These are phyloP conservation scores for Cordylochernes scorpioides DNA, from an alignment of 2,888 invertebrate species.

Conservation along the genomic window DNA sequence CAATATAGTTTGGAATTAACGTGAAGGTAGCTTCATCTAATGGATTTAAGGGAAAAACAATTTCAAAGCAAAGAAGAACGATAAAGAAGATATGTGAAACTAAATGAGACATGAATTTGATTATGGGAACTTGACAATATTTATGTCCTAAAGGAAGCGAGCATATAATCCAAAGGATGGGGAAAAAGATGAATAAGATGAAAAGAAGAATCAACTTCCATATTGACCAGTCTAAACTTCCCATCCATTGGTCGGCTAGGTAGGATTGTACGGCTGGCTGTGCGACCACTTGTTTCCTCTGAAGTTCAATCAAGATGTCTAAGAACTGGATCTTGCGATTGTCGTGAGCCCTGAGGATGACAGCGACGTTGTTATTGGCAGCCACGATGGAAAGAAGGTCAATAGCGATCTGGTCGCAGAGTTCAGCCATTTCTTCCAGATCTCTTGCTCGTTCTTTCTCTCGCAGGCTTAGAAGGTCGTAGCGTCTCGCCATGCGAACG, in stretches of 20 bases:
- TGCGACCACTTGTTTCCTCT: slow-evolving; percentile 82
- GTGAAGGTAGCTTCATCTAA: slow-evolving; percentile 24
- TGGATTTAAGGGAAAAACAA: slow-evolving; percentile 22
- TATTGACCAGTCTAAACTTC: slow-evolving; percentile 80
- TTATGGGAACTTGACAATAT: slow-evolving; percentile 91
- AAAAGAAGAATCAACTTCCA: slow-evolving; percentile 80
- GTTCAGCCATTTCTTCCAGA: slow-evolving; percentile 73
- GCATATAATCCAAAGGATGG: slow-evolving; percentile 84
- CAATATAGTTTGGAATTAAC: slow-evolving; percentile 74
- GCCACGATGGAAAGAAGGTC: slow-evolving; percentile 77
- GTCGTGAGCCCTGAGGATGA: slow-evolving; percentile 80
- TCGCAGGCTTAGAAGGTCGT: slow-evolving; percentile 36
- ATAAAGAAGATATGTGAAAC: slow-evolving; percentile 95
- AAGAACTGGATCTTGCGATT: slow-evolving; percentile 75
- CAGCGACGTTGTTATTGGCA: slow-evolving; percentile 73
- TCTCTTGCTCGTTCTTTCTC: slow-evolving; percentile 96
- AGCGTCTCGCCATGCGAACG: slow-evolving; percentile 62
- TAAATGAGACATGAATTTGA: slow-evolving; percentile 97
- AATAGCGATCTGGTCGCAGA: slow-evolving; percentile 90
- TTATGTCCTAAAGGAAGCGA: slow-evolving; percentile 79
- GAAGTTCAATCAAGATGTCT: slow-evolving; percentile 88
- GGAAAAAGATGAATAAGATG: slow-evolving; percentile 68
- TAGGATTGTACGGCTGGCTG: slow-evolving; percentile 79
- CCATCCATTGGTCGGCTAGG: slow-evolving; percentile 61
- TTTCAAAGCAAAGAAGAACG: slow-evolving; percentile 58